Base-by-base conservation (phyloP, 2,797 vertebrate genomes). In the Ctenopoma kingsleyae region DNA sequence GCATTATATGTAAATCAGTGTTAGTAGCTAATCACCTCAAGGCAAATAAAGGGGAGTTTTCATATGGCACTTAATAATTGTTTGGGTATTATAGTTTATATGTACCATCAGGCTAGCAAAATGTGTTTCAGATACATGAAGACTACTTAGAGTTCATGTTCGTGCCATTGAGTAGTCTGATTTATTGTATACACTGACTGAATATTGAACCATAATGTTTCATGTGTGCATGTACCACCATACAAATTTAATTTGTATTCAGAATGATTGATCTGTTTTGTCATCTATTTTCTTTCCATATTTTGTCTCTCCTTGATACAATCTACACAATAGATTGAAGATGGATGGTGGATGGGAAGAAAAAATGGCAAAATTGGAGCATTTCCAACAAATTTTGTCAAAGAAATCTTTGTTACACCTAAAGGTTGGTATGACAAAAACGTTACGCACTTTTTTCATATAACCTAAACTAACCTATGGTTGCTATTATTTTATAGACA, bases 331-430 rank as follows among this genome's bases (percentile, higher is more conserved):
- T 82, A 98, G 97, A 97, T 97, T 89, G 96, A 98, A 91, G 96
- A 97, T 57, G 96, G 97, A 30, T 98, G 96, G 97, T 97, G 96
- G 95, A 92, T 97, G 93, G 96, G 97, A 4, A 67, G 92, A 55
- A 97, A 94, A 89, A 94, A 93, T 40, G 92, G 93, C 53, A 92
- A 93, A 81, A 69, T 96, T 13, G 96, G 96, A 76, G 96, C 95
- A 4, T 97, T 97, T 82, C 97, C 96, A 4, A 96, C 95, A 17
- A 97, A 97, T 87, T 98, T 97, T 83, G 96, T 96, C 66, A 93
- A 94, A 78, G 95, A 97, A 88, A 93, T 94, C 51, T 91, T 93
- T 52, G 83, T 92, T 25, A 20, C 67, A 0, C 78, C 81, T 4
- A 94, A 92, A 94, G 93, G 93, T 94, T 56, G 10, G 83, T 50